Base-by-base conservation (phyloP, 2,888 invertebrate species). In the Masnerella sp. region DNA sequence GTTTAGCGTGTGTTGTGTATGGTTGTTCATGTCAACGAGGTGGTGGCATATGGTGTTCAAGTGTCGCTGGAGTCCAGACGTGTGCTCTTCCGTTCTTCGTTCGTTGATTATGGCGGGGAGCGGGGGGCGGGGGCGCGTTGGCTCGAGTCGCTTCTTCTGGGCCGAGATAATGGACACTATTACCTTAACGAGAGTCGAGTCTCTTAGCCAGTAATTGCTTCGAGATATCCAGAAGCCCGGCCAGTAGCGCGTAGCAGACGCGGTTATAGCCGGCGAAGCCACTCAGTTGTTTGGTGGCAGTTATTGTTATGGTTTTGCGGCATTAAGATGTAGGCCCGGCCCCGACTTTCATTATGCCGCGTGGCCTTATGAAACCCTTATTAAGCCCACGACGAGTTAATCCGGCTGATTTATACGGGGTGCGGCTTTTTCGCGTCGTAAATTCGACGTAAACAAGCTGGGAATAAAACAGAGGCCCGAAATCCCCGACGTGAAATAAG, bases 301-400 rank as follows among this genome's bases (percentile, higher is more conserved):
- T 85, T 86, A 86, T 86, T 85, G 85, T 86, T 85, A 85, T 85
- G 84, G 82, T 83, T 81, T 83, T 83, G 85, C 79, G 85, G 85
- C 83, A 85, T 85, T 85, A 84, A 85, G 85, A 85, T 84, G 84
- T 84, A 84, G 80, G 81, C 84, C 80, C 81, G 78, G 78, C 78
- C 79, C 79, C 82, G 79, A 80, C 84, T 85, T 85, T 85, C 83
- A 85, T 84, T 84, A 85, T 80, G 75, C 79, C 83, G 81, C 79
- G 80, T 79, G 76, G 73, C 79, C 80, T 82, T 81, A 82, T 82
- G 82, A 82, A 78, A 83, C 56, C 52, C 58, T 71, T 61, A 43
- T 56, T 58, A 58, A 54, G 30, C 62, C 38, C 30, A 28, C 38
- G 69, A 72, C 68, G 72, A 75, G 64, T 75, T 72, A 75, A 72